Base-by-base conservation (phyloP, 1,140 invertebrate genomes). In the Heliconius hermathena region DNA sequence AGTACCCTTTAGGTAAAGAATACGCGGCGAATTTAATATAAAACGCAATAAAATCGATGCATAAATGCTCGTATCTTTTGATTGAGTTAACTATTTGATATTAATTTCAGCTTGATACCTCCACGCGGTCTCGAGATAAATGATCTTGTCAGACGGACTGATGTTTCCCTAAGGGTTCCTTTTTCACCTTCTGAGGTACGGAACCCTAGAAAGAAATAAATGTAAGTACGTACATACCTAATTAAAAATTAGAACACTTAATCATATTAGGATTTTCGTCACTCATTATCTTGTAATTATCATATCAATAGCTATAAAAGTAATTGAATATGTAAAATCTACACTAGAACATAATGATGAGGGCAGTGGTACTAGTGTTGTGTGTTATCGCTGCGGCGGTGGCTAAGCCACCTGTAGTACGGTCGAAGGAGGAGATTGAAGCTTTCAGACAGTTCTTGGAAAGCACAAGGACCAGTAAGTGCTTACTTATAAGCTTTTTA, bases 391-490 rank as follows among this genome's bases (percentile, higher is more conserved):
- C 85, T 2, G 22, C 85, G 60, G 86, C 81, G 1, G 71, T 81
- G 26, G 87, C 88, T 29, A 78, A 85, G 0, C 91, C 91, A 0
- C 79, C 89, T 1, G 38, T 91, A 0, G 83, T 83, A 49, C 87
- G 87, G 77, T 86, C 60, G 1, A 86, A 84, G 76, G 85, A 89
- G 29, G 85, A 93, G 41, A 91, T 93, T 9, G 83, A 92, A 79
- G 83, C 83, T 4, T 92, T 91, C 76, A 90, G 86, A 70, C 73
- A 82, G 13, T 91, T 85, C 74, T 83, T 93, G 75, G 90, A 92
- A 73, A 87, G 80, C 71, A 89, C 87, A n/a, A 88, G 87, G 71
- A 84, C 77, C 16, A 82, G 89, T 91, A 82, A 88, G 87, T 85
- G 38, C 49, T 1, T 52, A 5, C 49, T 36, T 36, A 6, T 36